Conservation (phyloP, 2,888 invertebrate genomes). For the Sphinx pinastri region DNA sequence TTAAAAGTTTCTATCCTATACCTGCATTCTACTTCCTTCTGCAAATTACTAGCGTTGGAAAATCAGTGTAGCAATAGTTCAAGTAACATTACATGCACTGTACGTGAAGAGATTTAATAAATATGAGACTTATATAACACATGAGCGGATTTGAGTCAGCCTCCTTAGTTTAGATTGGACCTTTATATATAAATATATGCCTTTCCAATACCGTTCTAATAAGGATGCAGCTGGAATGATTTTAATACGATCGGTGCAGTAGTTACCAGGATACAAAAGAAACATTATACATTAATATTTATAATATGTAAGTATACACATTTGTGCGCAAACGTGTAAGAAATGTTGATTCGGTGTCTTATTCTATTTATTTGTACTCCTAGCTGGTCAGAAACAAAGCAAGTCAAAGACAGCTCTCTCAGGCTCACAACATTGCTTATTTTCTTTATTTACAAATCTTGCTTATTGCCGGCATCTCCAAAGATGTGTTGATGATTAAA, state of each 20-base stretch:
- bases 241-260: background rate
- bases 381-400: no score
- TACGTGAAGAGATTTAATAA: conserved; percentile 1
- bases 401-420: no score
- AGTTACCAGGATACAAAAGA: background rate
- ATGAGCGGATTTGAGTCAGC: background rate
- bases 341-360: no score
- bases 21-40: background rate
- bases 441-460: no score
- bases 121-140: background rate
- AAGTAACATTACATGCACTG: background rate
- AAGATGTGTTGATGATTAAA: no score
- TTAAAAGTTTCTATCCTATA: no score
- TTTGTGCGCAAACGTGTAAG: background rate
- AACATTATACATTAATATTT: background rate
- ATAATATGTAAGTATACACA: background rate
- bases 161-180: background rate
- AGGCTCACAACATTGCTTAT: no score
- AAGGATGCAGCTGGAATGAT: conserved; percentile 2
- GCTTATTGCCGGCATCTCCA: no score
- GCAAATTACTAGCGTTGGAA: background rate
- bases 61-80: background rate
- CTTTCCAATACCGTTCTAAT: conserved; percentile 14
- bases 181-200: background rate
- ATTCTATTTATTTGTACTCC: no score